Base-by-base conservation (phyloP, 2,888 invertebrate genomes). In the Lydus trimaculatus region DNA sequence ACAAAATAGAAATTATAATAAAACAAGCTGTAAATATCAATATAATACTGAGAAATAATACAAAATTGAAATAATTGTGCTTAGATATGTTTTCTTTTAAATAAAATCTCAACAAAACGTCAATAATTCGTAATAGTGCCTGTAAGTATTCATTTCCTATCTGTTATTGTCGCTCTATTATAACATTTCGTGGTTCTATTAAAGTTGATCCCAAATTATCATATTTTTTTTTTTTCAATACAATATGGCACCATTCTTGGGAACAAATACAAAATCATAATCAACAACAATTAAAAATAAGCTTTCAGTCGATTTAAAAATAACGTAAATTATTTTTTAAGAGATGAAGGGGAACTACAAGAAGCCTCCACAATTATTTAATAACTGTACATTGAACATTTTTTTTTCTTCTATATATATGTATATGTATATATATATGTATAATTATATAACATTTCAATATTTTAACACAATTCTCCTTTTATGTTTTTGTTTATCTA, bases 371-470 rank as follows among this genome's bases (percentile, higher is more conserved):
- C 70, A 70, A 73, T 72, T 71, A 72, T 68, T 68, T 64, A 61
- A 75, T 72, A 73, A 77, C 77, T 77, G 76, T 77, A 77, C 76
- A 77, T 72, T 76, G 77, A 76, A 76, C 75, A 72, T 61, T 68
- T 61, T 39, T 28, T 72, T 64, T 71, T 8, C 31, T 7, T 43
- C 13, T 39, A 67, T 71, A 70, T 70, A 70, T 67, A 65, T 68
- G 63, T 67, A 60, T 71, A 67, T 67, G 63, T 67, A 67, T 71
- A 63, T n/a, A n/a, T n/a, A n/a, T n/a, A n/a, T 67, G 33, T 58
- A 56, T 63, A 70, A 67, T 71, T 67, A 67, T 64, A 64, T 43
- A 64, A 64, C 67, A 60, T 64, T 64, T 61, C 61, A 61, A 28
- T 63, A 67, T 61, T 61, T 59, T 28, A 67, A 67, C 61, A 31